A percentile compares a stretch with the other conserved stretches of the same genome.
phyloP scores from a whole-genome alignment of 2,888 invertebrate species.

The Synanthedon myopaeformis region DNA sequence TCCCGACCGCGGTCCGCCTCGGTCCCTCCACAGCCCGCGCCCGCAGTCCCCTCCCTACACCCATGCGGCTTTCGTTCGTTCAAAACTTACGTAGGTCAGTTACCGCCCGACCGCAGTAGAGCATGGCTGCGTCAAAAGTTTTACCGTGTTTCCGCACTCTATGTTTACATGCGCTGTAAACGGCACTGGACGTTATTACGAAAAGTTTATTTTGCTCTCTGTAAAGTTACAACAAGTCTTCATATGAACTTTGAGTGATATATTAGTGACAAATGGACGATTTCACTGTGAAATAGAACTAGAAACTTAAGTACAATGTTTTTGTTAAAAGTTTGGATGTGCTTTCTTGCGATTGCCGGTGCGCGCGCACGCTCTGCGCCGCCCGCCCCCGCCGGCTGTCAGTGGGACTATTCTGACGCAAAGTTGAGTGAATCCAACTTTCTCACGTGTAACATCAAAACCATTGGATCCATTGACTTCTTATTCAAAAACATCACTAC shows the following conservation, averaged over 20 bases:
- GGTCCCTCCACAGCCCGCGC: conserved; percentile 38
- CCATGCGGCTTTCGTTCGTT: conserved; percentile 69
- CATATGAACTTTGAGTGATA: conserved; percentile 35
- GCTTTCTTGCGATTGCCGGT: conserved; percentile 54
- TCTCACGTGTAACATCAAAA: conserved; percentile 79
- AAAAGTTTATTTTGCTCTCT: conserved; percentile 38
- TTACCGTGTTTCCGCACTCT: conserved; percentile 58
- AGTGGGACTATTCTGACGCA: conserved; percentile 74
- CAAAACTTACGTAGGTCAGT: conserved; percentile 72
- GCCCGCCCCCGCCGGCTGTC: conserved; percentile 79
- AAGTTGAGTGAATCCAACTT: conserved; percentile 71
- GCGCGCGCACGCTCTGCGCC: conserved; percentile 68
- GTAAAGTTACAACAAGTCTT: conserved; percentile 44
- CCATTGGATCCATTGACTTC: conserved; percentile 77
- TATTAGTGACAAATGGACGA: conserved; percentile 57
- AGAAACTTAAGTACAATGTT: conserved; percentile 61
- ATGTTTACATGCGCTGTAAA: conserved; percentile 64
- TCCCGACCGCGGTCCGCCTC: conserved; percentile 40
- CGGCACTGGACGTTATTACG: conserved; percentile 44
- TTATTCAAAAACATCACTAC: conserved; percentile 79
- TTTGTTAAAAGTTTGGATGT: conserved; percentile 69
- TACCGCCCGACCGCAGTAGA: conserved; percentile 70
- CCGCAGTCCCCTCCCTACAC: conserved; percentile 27
- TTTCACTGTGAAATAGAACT: conserved; percentile 50
- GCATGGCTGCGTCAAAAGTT: conserved; percentile 69